A percentile compares a stretch with the other conserved stretches of the same genome.
Conservation (phyloP, 2,113 vertebrate genomes). For the Macroglossus sobrinus region DNA sequence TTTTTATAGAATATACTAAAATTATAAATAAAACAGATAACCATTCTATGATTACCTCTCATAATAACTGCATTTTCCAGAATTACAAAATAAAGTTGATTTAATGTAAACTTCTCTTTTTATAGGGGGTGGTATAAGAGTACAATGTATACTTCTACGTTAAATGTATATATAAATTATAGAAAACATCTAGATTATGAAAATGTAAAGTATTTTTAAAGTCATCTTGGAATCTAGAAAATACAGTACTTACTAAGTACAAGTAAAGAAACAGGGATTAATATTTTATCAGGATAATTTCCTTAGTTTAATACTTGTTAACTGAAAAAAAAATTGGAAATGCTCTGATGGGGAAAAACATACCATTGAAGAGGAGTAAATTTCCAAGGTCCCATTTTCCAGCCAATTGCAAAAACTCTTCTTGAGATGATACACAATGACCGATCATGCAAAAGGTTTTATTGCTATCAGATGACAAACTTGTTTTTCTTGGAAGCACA, state of each 20-base stretch:
- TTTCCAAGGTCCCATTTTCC: slow-evolving; percentile 92
- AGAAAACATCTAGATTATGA: slow-evolving; percentile 13
- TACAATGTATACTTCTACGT: not conserved
- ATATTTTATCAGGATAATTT: not conserved
- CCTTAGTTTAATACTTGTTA: not conserved
- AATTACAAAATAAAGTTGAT: not conserved
- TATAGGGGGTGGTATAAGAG: fast-evolving
- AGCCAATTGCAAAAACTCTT: slow-evolving; percentile 84
- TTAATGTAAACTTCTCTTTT: not conserved
- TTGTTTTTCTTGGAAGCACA: slow-evolving; percentile 92
- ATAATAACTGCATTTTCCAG: not conserved
- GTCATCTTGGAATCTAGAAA: not conserved
- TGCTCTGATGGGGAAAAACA: not conserved
- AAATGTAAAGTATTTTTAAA: slow-evolving; percentile 24
- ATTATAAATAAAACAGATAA: slow-evolving; percentile 33
- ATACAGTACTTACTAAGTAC: not conserved
- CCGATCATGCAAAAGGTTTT: slow-evolving; percentile 97
- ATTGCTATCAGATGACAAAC: slow-evolving; percentile 95
- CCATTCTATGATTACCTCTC: not conserved
- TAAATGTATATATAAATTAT: not conserved
- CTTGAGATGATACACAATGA: slow-evolving; percentile 85
- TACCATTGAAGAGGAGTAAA: slow-evolving; percentile 92
- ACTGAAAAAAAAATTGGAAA: not conserved
- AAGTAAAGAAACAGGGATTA: not conserved
- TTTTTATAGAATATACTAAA: not conserved